Conservation (phyloP, 2,113 vertebrate species). For the Ammospiza nelsoni region DNA sequence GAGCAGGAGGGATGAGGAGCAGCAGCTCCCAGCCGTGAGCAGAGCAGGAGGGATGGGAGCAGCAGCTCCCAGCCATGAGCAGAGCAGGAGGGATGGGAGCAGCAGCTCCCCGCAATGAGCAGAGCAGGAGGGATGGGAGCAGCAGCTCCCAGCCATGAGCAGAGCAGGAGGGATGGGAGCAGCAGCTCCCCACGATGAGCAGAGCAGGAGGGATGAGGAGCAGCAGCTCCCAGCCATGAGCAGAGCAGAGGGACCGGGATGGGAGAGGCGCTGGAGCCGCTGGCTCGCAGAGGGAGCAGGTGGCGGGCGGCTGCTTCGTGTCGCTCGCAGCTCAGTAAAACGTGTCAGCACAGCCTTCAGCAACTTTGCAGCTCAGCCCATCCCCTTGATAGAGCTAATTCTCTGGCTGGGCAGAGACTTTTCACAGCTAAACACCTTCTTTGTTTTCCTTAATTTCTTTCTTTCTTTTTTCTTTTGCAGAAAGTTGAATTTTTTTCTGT, state of each 20-base stretch:
- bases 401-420: constrained; percentile 41
- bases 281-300: neutral
- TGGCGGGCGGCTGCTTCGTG: constrained; percentile 36
- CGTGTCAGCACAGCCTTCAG: constrained; percentile 32
- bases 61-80: too few relatives aligned
- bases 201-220: too few relatives aligned
- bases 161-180: neutral
- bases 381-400: constrained; percentile 50
- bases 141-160: too few relatives aligned
- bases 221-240: neutral
- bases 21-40: too few relatives aligned
- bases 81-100: too few relatives aligned
- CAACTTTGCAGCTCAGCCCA: constrained; percentile 56
- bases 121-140: neutral
- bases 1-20: too few relatives aligned
- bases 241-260: neutral
- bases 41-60: too few relatives aligned
- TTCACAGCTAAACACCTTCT: constrained; percentile 58
- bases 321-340: constrained; percentile 33
- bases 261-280: neutral
- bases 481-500: neutral
- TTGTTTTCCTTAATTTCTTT: neutral
- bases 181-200: too few relatives aligned
- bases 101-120: rapidly evolving
- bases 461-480: neutral